phyloP scores from a whole-genome alignment of 2,797 vertebrate genomes.

The Scyliorhinus canicula region DNA sequence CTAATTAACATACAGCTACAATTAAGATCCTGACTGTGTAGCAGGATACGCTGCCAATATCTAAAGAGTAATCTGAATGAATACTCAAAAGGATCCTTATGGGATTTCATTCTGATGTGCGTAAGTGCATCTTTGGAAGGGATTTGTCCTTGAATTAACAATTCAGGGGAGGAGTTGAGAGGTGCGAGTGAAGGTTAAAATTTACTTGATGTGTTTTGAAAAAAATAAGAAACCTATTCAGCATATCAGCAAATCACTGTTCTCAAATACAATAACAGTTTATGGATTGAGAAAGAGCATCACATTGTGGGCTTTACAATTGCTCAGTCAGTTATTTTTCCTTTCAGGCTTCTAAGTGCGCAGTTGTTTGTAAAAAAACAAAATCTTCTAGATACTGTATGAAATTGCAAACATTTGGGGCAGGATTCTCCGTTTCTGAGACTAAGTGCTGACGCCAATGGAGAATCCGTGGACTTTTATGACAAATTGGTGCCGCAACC shows the following conservation, averaged over 20 bases:
- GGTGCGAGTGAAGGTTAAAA: background rate
- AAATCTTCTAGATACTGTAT: background rate
- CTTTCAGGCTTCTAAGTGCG: background rate
- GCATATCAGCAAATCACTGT: background rate
- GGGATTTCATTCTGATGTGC: background rate
- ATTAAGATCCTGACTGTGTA: background rate
- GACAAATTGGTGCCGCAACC: too few relatives aligned
- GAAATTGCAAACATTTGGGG: slow-evolving; percentile 9
- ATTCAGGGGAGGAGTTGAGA: background rate
- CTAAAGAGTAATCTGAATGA: background rate
- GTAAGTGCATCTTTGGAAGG: background rate
- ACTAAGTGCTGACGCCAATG: too few relatives aligned
- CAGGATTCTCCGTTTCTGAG: too few relatives aligned
- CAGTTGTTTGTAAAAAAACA: too few relatives aligned
- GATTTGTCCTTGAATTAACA: background rate
- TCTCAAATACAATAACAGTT: background rate
- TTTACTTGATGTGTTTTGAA: background rate
- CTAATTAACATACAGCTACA: background rate
- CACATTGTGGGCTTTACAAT: background rate
- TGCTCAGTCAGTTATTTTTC: background rate
- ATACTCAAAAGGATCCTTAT: background rate
- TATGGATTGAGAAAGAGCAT: background rate
- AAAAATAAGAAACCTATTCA: background rate
- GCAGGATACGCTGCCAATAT: background rate
- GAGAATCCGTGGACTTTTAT: too few relatives aligned